phyloP scores from a whole-genome alignment of 2,797 vertebrate species.

The Champsocephalus gunnari region DNA sequence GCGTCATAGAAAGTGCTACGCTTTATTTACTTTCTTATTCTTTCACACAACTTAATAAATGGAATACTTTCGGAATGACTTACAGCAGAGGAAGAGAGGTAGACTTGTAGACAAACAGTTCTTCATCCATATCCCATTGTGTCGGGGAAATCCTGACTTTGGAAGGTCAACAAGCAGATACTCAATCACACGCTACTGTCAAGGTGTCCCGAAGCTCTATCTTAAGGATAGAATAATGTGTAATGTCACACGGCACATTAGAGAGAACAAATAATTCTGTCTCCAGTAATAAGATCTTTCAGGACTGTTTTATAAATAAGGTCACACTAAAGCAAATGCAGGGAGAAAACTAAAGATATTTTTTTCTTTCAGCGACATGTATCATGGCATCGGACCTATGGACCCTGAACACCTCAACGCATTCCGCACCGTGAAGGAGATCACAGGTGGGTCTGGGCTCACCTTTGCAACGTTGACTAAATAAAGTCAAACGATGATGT shows the following conservation, averaged over 20 bases:
- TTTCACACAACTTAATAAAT: neutral
- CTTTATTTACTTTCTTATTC: too few relatives aligned
- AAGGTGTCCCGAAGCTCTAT: slow-evolving; percentile 2
- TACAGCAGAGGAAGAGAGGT: neutral
- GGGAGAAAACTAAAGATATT: neutral
- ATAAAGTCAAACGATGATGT: slow-evolving; percentile 10
- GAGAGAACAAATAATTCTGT: neutral
- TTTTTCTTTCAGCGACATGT: slow-evolving; percentile 88
- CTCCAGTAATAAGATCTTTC: neutral
- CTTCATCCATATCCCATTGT: neutral
- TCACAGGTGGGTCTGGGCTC: slow-evolving; percentile 91
- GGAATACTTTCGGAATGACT: neutral
- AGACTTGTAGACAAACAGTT: neutral
- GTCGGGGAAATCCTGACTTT: neutral
- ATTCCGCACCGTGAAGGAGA: slow-evolving; percentile 95
- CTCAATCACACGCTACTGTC: slow-evolving; percentile 6
- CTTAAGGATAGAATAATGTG: neutral
- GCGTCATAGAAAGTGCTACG: too few relatives aligned
- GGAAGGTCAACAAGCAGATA: slow-evolving; percentile 10
- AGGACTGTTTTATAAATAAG: neutral
- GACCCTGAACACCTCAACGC: slow-evolving; percentile 93
- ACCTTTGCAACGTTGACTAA: slow-evolving; percentile 29
- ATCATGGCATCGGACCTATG: slow-evolving; percentile 93
- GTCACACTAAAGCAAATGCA: neutral
- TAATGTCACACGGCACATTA: neutral